Base-by-base conservation (phyloP, 2,797 vertebrate species). In the Eidolon dupreanum region DNA sequence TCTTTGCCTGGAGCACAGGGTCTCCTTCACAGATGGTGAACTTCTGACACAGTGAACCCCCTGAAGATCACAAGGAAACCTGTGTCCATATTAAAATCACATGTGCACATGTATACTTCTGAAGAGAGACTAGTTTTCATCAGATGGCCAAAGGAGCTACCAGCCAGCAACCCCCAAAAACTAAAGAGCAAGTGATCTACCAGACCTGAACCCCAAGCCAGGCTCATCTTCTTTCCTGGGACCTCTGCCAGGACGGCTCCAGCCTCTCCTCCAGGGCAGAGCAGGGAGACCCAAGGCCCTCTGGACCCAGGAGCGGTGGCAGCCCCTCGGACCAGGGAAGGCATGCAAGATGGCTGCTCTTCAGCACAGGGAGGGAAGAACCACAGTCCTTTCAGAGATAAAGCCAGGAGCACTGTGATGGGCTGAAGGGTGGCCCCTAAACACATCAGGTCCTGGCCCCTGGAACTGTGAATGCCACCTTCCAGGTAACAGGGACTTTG, bases 81-180 rank as follows among this genome's bases (percentile, higher is more conserved):
- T 11, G 41, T 3, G 3, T 36, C 22, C 16, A 4, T 6, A 5
- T 31, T 63, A 51, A 90, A 73, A 20, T 8, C 0, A 5, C 15
- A 26, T 1, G 0, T 15, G 9, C 13, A 1, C 0, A 0, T 16
- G 55, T 1, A 3, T 3, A 26, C 59, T 19, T 66, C 38, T 17
- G 12, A 24, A 70, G n/a, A 49, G 10, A 51, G 53, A 66, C 41
- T 8, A 12, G 31, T 65, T 95, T 55, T 87, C 24, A 65, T 16
- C 38, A 11, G 65, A 33, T 5, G 33, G 65, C 38, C 8, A 33
- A 43, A 33, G 51, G 36, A 15, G 38, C 41, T 1, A 3, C 49
- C 1, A 20, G n/a, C 22, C 16, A 3, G 4, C 41, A n/a, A 20
- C 5, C 28, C 78, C n/a, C 55, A 0, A 6, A 55, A 22, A 68